Evolutionary conservation across 2,113 vertebrate genomes (phyloP).

Genomic region (Sylvia atricapilla): DNA sequence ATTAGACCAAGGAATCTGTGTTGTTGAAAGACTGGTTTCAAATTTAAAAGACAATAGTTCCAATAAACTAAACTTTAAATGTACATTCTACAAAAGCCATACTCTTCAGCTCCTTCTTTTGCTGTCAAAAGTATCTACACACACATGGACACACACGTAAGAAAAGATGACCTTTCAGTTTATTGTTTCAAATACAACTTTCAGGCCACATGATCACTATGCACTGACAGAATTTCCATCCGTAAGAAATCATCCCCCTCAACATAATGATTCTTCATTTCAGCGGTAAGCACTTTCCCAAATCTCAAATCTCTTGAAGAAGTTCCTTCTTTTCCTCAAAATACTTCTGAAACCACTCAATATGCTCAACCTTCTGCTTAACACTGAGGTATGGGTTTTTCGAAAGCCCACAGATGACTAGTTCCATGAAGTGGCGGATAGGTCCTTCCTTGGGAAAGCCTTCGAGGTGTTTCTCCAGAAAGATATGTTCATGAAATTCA

Average conservation of each 20-base stretch:
- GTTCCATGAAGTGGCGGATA: slow-evolving; percentile 94
- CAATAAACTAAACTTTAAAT: neutral
- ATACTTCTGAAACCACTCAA: slow-evolving; percentile 92
- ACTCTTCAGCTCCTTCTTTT: neutral
- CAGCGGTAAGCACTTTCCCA: neutral
- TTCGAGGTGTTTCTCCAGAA: slow-evolving; percentile 87
- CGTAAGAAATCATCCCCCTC: neutral
- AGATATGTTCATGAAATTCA: slow-evolving; percentile 93
- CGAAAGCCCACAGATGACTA: slow-evolving; percentile 88
- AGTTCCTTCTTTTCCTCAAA: slow-evolving; percentile 87
- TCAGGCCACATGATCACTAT: neutral
- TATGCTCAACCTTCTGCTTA: slow-evolving; percentile 89
- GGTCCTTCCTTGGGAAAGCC: slow-evolving; percentile 88
- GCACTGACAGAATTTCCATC: neutral
- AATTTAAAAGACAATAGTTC: neutral
- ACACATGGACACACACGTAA: rapidly evolving
- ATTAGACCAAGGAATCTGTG: neutral
- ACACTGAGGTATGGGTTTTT: slow-evolving; percentile 88
- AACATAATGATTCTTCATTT: neutral
- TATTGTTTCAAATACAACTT: slow-evolving; percentile 35
- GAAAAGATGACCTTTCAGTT: neutral
- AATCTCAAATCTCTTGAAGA: slow-evolving; percentile 77
- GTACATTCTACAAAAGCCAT: neutral
- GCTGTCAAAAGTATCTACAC: neutral
- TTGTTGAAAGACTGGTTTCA: neutral